Evolutionary conservation across 37 sponge, comb jelly and placozoan genomes (phyloP).

Genomic region (Ianthella basta): DNA sequence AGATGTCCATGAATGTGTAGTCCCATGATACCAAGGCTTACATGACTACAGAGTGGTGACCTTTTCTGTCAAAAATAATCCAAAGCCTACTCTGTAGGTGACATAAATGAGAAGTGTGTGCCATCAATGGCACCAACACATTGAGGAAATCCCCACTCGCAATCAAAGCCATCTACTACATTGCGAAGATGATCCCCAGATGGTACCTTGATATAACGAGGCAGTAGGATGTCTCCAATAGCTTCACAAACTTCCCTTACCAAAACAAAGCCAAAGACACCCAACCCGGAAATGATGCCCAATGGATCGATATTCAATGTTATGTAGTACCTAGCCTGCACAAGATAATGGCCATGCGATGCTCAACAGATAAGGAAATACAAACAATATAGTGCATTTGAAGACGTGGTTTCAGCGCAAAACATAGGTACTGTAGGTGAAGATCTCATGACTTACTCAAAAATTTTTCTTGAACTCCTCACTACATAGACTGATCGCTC

Average conservation of each 20-base stretch:
- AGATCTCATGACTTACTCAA: neutral
- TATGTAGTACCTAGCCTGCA: constrained; percentile 36
- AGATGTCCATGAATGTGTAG: constrained; percentile 27
- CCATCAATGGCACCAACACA: constrained; percentile 32
- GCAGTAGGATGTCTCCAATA: neutral
- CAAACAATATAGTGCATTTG: neutral
- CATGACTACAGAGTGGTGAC: constrained; percentile 9
- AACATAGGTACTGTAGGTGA: constrained; percentile 10
- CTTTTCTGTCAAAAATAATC: constrained; percentile 24
- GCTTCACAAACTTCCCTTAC: neutral
- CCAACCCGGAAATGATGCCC: constrained; percentile 27
- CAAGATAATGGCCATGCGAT: neutral
- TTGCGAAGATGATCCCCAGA: neutral
- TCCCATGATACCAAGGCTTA: constrained; percentile 16
- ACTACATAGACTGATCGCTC: no score
- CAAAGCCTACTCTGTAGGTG: constrained; percentile 13
- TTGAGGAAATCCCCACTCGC: constrained; percentile 28
- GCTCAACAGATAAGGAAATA: neutral
- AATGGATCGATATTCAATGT: constrained; percentile 33
- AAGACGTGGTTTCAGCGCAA: neutral
- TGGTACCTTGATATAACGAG: constrained; percentile 12
- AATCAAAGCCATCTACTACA: constrained; percentile 9
- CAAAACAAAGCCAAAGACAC: neutral
- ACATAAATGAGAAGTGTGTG: constrained; percentile 8
- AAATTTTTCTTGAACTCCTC: constrained; percentile 41